These are phyloP conservation scores for Drosophila subpulchrella DNA, from an alignment of 1,140 invertebrate genomes.

Conservation along the genomic window DNA sequence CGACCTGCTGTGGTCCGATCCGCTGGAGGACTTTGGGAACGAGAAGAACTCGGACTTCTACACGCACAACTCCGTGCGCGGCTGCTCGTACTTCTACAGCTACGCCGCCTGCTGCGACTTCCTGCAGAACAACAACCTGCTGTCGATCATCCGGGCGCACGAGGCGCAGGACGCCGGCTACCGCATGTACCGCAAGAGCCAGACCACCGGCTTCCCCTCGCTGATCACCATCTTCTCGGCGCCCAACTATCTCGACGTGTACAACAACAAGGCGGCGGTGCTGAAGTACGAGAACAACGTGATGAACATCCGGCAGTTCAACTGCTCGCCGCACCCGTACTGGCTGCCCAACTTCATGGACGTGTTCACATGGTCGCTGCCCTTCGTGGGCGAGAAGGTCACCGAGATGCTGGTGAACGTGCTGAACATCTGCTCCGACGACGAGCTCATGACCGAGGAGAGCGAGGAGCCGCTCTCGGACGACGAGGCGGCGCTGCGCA, in stretches of 20 bases:
- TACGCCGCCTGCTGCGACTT: slow-evolving; percentile 99
- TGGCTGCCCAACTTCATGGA: slow-evolving; percentile 99
- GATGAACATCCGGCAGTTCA: slow-evolving; percentile 99
- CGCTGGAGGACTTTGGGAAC: slow-evolving; percentile 99
- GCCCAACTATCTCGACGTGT: slow-evolving; percentile 99
- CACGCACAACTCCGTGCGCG: slow-evolving; percentile 99
- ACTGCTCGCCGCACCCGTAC: slow-evolving; percentile 99
- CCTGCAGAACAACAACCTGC: slow-evolving; percentile 99
- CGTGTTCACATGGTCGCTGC: slow-evolving; percentile 99
- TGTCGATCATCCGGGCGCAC: slow-evolving; percentile 99
- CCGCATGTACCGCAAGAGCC: slow-evolving; percentile 99
- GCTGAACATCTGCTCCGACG: slow-evolving; percentile 99
- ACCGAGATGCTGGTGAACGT: slow-evolving; percentile 99
- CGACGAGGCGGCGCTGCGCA: slow-evolving; percentile 93
- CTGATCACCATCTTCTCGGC: slow-evolving; percentile 99
- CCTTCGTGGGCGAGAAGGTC: slow-evolving; percentile 99
- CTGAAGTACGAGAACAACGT: slow-evolving; percentile 99
- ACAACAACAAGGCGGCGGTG: slow-evolving; percentile 99
- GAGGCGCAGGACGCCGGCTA: slow-evolving; percentile 99
- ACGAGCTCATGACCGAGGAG: slow-evolving; percentile 98
- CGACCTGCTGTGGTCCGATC: slow-evolving; percentile 99
- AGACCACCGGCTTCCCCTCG: slow-evolving; percentile 99
- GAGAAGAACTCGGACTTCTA: slow-evolving; percentile 99
- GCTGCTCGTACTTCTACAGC: slow-evolving; percentile 99
- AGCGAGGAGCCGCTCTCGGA: slow-evolving; percentile 91